Base-by-base conservation (phyloP, 2,113 vertebrate genomes). In the Macaca mulatta region DNA sequence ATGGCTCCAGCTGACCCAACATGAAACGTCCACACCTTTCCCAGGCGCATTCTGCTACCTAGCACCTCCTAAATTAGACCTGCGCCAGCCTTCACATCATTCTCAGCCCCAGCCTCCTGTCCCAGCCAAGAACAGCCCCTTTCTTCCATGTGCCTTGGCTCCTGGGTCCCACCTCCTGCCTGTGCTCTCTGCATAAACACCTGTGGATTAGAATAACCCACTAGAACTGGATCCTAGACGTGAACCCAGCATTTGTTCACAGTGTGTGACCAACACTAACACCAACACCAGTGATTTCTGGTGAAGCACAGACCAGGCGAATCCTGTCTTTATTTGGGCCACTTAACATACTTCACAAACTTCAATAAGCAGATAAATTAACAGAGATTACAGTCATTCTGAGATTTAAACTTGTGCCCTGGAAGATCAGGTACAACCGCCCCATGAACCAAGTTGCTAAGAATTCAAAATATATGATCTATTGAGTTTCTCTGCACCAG, bases 171-270 rank as follows among this genome's bases (percentile, higher is more conserved):
- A 18, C 25, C 55, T 20, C 8, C 64, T 1, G 1, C 30, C 80
- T 2, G 85, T n/a, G 52, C 40, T 22, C 20, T 50, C 10, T 6
- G 11, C 52, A 22, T 6, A 6, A 45, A n/a, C 59, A 10, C 55
- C 12, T 8, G 8, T 1, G 38, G 43, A 0, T 20, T 11, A 6
- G 32, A 1, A 5, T 59, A 55, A 20, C 14, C n/a, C 6, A 0
- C 2, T 10, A 52, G n/a, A 82, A 32, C 12, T 0, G 6, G 81
- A n/a, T 52, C 55, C 89, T 45, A 9, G 61, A 27, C 43, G 9
- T 72, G 69, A 72, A 35, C 11, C 11, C 10, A 79, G 13, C 3
- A 7, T 7, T 10, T 2, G 12, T 5, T 18, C 85, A 25, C 27
- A 5, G 40, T 10, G 18, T 6, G 57, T 7, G 14, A 72, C 18